Percentiles rank a stretch among this genome's conserved stretches.
These are phyloP conservation scores for Epistrophella euchroma DNA, from an alignment of 2,888 invertebrate species.

Conservation along the genomic window DNA sequence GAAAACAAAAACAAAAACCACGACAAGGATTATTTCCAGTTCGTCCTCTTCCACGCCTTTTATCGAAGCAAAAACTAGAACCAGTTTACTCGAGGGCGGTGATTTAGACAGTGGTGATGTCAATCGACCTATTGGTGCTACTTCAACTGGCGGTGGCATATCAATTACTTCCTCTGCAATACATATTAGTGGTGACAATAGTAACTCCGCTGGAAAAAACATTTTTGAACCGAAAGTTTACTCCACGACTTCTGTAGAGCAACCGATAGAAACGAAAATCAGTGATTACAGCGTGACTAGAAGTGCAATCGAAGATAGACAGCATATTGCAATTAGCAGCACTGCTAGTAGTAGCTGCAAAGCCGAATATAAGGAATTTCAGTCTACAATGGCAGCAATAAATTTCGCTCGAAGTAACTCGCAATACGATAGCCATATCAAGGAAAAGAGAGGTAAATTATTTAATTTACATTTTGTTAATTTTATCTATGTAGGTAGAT, in stretches of 20 bases:
- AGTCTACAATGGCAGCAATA: slow-evolving; percentile 87
- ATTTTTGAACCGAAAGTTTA: slow-evolving; percentile 53
- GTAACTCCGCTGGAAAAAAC: slow-evolving; percentile 19
- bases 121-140: slow-evolving; percentile 45
- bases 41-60: slow-evolving; percentile 71
- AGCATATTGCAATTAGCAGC: slow-evolving; percentile 63
- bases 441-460: slow-evolving; percentile 91
- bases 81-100: slow-evolving; percentile 65
- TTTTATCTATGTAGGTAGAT: no score
- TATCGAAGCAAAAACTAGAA: slow-evolving; percentile 67
- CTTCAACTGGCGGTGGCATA: slow-evolving; percentile 50
- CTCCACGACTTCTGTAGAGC: slow-evolving; percentile 24
- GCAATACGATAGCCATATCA: slow-evolving; percentile 94
- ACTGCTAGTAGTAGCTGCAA: slow-evolving; percentile 58
- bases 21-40: slow-evolving; percentile 76
- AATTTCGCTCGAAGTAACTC: slow-evolving; percentile 91
- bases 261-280: slow-evolving; percentile 44
- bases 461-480: background rate
- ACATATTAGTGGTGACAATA: slow-evolving; percentile 59
- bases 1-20: slow-evolving; percentile 79
- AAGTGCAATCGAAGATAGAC: slow-evolving; percentile 60
- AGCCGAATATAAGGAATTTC: slow-evolving; percentile 84
- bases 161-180: slow-evolving; percentile 71
- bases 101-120: slow-evolving; percentile 67
- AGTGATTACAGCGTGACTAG: slow-evolving; percentile 37